phyloP scores from a whole-genome alignment of 1,140 invertebrate genomes.

The Thaumetopoea pityocampa region DNA sequence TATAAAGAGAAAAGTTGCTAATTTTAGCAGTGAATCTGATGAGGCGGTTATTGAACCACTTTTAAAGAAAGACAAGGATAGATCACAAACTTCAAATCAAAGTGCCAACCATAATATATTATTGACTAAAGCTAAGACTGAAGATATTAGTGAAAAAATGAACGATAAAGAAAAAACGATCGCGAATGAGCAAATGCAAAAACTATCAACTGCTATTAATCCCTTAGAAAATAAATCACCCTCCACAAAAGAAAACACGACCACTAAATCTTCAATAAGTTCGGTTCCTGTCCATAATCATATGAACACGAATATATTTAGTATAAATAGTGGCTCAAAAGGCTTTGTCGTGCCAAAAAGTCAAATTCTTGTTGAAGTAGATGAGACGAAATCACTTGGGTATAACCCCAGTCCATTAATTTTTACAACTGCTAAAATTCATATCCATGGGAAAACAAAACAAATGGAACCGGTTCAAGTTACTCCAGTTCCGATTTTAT shows the following conservation, averaged over 20 bases:
- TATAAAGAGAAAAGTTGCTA: constrained; percentile 62
- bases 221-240: constrained; percentile 13
- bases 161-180: constrained; percentile 26
- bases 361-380: constrained; percentile 53
- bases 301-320: constrained; percentile 57
- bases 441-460: constrained; percentile 52
- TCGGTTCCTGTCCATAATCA: constrained; percentile 42
- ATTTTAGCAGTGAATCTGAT: constrained; percentile 56
- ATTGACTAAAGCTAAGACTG: constrained; percentile 59
- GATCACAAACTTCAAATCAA: constrained; percentile 39
- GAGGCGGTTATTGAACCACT: constrained; percentile 66
- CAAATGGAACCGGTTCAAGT: constrained; percentile 52
- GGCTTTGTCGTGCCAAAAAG: constrained; percentile 31
- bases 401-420: constrained; percentile 50
- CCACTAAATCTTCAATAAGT: constrained; percentile 14
- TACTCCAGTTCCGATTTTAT: constrained; percentile 56
- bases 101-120: constrained; percentile 60
- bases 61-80: constrained; percentile 54
- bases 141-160: constrained; percentile 32
- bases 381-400: constrained; percentile 29
- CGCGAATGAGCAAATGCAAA: constrained; percentile 23
- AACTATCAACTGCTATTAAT: constrained; percentile 6
- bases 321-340: constrained; percentile 25
- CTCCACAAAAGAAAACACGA: constrained; percentile 20
- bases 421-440: constrained; percentile 69